Base-by-base conservation (phyloP, 2,888 invertebrate species). In the Panopea generosa region DNA sequence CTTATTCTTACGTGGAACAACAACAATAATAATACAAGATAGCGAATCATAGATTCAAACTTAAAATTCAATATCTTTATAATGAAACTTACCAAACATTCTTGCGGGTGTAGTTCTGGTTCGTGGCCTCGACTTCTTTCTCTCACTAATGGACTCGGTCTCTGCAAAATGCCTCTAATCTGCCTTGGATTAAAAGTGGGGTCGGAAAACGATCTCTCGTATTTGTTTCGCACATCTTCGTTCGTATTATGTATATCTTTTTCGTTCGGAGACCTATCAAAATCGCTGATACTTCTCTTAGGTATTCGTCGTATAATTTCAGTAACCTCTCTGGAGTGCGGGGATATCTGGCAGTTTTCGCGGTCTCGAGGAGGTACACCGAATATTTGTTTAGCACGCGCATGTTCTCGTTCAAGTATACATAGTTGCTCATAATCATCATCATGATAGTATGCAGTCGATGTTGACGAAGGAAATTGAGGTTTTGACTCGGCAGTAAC, bases 241-340 rank as follows among this genome's bases (percentile, higher is more conserved):
- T 45, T 63, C 0, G 75, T 68, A 2, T 77, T 66, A 52, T 74
- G 62, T 16, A 83, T 84, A 2, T 81, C 84, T 4, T 75, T 72
- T 43, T 85, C 84, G 40, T 84, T 84, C 6, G 85, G 85, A 0
- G 85, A 85, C 18, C 73, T 65, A 6, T 83, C 83, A 9, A 81
- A 74, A 9, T 77, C 74, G 45, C 85, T 85, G 7, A 81, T 63
- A 24, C 74, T 68, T 20, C 67, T 50, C 2, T 63, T 26, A 2
- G 70, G 45, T 2, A 60, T 63, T 24, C 77, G 43, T 33, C 78
- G 29, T 3, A 70, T 40, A 26, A 52, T 52, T 16, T 76, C 68
- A 6, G 16, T 24, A n/a, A 53, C 38, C 14, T 50, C 61, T 2
- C 55, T 52, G 0, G 72, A 57, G 1, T 65, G 57, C 47, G 66